phyloP scores from a whole-genome alignment of 2,113 vertebrate species.

The Indicator maculatus region DNA sequence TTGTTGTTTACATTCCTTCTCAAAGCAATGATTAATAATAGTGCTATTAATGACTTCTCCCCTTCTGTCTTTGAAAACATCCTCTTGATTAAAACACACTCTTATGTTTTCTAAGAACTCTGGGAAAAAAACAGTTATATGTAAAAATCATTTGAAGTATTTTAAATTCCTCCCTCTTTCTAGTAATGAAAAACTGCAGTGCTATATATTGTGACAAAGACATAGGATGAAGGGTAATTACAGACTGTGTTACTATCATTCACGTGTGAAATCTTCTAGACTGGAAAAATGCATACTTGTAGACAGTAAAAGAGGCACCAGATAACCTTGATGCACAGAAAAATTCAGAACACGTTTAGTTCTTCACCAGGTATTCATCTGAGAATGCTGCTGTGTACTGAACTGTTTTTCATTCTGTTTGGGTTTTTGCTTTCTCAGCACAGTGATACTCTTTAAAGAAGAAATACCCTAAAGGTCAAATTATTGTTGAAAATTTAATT shows the following conservation, averaged over 20 bases:
- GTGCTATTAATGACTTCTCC: not conserved
- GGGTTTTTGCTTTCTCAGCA: slow-evolving; percentile 54
- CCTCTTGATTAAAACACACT: not conserved
- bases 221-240: slow-evolving; percentile 69
- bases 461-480: slow-evolving; percentile 10
- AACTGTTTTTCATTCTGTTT: slow-evolving; percentile 33
- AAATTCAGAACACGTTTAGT: slow-evolving; percentile 52
- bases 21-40: not conserved
- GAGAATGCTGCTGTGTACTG: not conserved
- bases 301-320: slow-evolving; percentile 48
- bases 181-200: slow-evolving; percentile 54
- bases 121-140: not conserved
- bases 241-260: slow-evolving; percentile 65
- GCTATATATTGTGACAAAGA: slow-evolving; percentile 45
- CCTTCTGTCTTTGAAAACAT: not conserved
- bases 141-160: slow-evolving; percentile 51
- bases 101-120: slow-evolving; percentile 3
- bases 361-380: slow-evolving; percentile 49
- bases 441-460: slow-evolving; percentile 4
- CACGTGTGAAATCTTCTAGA: slow-evolving; percentile 67
- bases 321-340: slow-evolving; percentile 40
- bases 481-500: slow-evolving; percentile 16
- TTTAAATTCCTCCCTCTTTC: slow-evolving; percentile 58
- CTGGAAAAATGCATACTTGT: slow-evolving; percentile 65
- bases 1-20: not conserved